phyloP scores from a whole-genome alignment of 2,888 invertebrate genomes.

The Drosophila gaucha region DNA sequence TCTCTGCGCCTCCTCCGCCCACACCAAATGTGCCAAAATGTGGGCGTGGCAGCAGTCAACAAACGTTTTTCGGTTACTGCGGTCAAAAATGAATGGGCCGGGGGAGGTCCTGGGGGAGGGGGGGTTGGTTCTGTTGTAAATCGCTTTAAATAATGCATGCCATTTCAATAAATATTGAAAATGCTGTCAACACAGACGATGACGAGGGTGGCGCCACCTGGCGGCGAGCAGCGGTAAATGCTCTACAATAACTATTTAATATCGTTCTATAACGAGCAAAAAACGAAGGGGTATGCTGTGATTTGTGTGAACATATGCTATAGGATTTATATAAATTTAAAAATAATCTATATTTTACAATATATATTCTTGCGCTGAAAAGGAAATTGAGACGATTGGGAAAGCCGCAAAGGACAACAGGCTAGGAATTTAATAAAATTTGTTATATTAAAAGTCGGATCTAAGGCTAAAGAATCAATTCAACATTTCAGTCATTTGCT shows the following conservation, averaged over 20 bases:
- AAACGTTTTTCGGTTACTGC: conserved; percentile 71
- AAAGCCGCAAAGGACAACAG: too few relatives aligned
- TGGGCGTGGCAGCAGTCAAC: conserved; percentile 38
- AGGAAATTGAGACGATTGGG: too few relatives aligned
- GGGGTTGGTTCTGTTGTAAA: conserved; percentile 55
- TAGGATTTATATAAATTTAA: too few relatives aligned
- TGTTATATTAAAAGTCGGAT: too few relatives aligned
- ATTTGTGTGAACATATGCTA: too few relatives aligned
- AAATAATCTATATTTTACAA: too few relatives aligned
- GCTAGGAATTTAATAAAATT: too few relatives aligned
- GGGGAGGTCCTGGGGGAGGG: background rate
- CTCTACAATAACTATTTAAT: background rate
- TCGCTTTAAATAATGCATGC: conserved; percentile 75
- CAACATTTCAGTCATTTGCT: too few relatives aligned
- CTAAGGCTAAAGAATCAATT: too few relatives aligned
- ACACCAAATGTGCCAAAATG: background rate
- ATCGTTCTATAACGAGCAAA: background rate
- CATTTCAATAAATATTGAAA: conserved; percentile 77
- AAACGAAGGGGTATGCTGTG: too few relatives aligned
- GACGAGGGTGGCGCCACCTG: conserved; percentile 18
- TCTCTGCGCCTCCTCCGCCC: conserved; percentile 11
- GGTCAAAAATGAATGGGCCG: conserved; percentile 50
- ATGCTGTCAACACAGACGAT: conserved; percentile 56
- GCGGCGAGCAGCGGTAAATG: conserved; percentile 7
- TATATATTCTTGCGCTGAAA: too few relatives aligned